phyloP scores from a whole-genome alignment of 1,140 invertebrate genomes.

The Drosophila tani region DNA sequence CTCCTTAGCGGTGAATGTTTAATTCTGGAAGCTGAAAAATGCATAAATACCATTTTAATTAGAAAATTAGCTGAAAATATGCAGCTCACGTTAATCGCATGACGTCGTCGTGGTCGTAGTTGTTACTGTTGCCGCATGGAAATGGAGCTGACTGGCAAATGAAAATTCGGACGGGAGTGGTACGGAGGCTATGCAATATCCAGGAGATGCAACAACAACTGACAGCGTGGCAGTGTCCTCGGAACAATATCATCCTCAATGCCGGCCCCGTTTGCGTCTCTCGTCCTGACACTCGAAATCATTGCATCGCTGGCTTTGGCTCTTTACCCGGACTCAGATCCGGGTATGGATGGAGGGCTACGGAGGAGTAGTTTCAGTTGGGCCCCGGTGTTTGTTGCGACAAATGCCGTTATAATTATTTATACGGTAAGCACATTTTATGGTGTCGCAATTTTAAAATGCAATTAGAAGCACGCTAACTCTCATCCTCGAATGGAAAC shows the following conservation, averaged over 20 bases:
- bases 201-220: constrained; percentile 76
- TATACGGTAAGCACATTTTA: constrained; percentile 83
- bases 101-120: constrained; percentile 46
- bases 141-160: constrained; percentile 15
- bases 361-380: constrained; percentile 31
- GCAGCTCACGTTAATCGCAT: constrained; percentile 84
- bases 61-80: constrained; percentile 84
- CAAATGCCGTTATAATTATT: constrained; percentile 83
- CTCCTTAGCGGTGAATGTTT: constrained; percentile 54
- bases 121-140: constrained; percentile 32
- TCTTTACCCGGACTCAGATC: constrained; percentile 24
- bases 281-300: constrained; percentile 69
- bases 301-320: constrained; percentile 57
- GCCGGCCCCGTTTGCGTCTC: constrained; percentile 7
- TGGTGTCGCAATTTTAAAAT: constrained; percentile 84
- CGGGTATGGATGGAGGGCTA: not conserved
- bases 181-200: constrained; percentile 71
- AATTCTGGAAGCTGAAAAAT: constrained; percentile 75
- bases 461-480: constrained; percentile 74
- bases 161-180: constrained; percentile 11
- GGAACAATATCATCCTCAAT: constrained; percentile 30
- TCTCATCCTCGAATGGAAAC: constrained; percentile 39
- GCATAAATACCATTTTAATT: constrained; percentile 84
- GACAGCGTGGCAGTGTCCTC: constrained; percentile 49
- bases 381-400: constrained; percentile 71